Evolutionary conservation across 2,113 vertebrate species (phyloP).

Genomic region (Rhinoderma darwinii): DNA sequence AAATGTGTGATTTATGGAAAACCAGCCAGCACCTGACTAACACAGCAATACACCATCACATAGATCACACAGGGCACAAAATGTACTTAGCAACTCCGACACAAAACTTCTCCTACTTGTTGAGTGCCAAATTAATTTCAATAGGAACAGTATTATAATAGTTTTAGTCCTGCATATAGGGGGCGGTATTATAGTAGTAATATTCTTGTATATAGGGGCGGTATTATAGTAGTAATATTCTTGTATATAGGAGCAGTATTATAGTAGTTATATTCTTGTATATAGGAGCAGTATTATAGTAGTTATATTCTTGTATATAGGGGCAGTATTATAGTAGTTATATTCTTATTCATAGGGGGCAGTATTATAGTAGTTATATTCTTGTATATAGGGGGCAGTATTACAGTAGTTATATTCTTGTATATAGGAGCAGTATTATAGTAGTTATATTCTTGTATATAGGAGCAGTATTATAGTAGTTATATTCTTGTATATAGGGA

Average conservation of each 20-base stretch:
- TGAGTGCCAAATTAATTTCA: not conserved
- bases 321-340: constrained; percentile 2
- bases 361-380: constrained; percentile 29
- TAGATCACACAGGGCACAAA: not conserved
- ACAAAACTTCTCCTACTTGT: too few relatives aligned
- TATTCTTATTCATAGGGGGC: not conserved
- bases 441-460: constrained; percentile 1
- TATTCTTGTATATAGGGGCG: not conserved
- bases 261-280: constrained; percentile 9
- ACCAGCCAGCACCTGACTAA: not conserved
- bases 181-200: constrained; percentile 3
- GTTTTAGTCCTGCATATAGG: not conserved
- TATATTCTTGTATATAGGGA: not conserved
- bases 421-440: constrained; percentile 1
- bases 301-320: constrained; percentile 9
- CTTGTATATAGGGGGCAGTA: not conserved
- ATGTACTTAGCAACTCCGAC: not conserved
- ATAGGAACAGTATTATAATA: not conserved
- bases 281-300: not conserved
- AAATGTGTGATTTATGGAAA: not conserved
- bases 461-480: constrained; percentile 12
- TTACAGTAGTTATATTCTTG: constrained; percentile 19
- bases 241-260: not conserved
- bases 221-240: constrained; percentile 13
- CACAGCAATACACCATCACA: not conserved